Percentiles rank a stretch among this genome's conserved stretches.
Evolutionary conservation across 2,888 invertebrate species (phyloP).

Genomic region (Idaea aversata): DNA sequence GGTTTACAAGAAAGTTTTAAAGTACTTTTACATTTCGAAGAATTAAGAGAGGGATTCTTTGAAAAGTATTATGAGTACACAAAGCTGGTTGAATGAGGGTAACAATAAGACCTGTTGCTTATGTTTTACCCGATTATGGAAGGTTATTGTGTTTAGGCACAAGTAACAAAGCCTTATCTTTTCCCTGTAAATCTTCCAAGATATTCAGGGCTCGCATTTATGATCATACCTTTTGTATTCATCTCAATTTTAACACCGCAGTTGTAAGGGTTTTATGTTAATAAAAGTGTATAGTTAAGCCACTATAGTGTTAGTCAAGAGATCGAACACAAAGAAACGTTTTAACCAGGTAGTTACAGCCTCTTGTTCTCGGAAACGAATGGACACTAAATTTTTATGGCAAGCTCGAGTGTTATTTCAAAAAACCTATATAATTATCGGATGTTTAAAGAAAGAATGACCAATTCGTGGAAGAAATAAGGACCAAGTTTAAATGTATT

Average conservation of each 20-base stretch:
- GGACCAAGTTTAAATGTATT: not conserved
- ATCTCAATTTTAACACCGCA: constrained; percentile 24
- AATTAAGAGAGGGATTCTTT: not conserved
- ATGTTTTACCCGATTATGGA: not conserved
- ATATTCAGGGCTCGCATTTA: constrained; percentile 7
- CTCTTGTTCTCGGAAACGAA: constrained; percentile 28
- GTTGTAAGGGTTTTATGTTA: constrained; percentile 14
- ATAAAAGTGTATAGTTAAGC: constrained; percentile 16
- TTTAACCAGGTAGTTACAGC: constrained; percentile 27
- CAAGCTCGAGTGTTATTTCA: constrained; percentile 31
- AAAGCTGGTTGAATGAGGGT: constrained; percentile 1
- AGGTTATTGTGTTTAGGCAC: constrained; percentile 9
- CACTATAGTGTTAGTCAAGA: constrained; percentile 3
- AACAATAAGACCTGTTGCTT: constrained; percentile 21
- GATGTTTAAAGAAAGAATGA: constrained; percentile 12
- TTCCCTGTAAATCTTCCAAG: not conserved
- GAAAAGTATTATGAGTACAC: not conserved
- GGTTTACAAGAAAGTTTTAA: constrained; percentile 5
- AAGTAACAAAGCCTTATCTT: constrained; percentile 15
- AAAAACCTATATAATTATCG: constrained; percentile 30
- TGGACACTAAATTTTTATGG: constrained; percentile 34
- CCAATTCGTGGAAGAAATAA: not conserved
- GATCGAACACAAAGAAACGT: constrained; percentile 20
- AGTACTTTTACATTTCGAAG: not conserved
- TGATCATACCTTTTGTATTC: constrained; percentile 27